Conservation (phyloP, 1,140 invertebrate species). For the Cotesia typhae region DNA sequence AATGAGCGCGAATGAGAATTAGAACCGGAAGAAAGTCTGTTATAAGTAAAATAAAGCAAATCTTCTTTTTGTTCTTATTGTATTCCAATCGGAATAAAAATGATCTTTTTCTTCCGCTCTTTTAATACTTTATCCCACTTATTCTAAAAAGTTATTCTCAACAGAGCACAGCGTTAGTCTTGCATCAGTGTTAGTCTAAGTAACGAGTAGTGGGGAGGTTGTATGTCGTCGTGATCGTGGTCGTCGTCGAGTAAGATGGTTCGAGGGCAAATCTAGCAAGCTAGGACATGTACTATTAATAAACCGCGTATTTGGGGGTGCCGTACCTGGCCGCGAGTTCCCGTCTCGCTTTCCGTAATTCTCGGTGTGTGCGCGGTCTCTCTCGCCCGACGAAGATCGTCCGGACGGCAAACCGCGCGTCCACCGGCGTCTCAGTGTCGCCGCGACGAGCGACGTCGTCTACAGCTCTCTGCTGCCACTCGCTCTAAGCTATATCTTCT, state of each 20-base stretch:
- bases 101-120: neutral
- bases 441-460: conserved; percentile 63
- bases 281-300: conserved; percentile 66
- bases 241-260: conserved; percentile 22
- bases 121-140: too few relatives aligned
- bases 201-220: neutral
- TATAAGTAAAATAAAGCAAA: neutral
- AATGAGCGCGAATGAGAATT: conserved; percentile 34
- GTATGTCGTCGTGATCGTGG: neutral
- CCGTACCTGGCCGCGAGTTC: conserved; percentile 61
- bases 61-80: neutral
- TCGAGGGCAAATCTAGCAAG: conserved; percentile 65
- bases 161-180: too few relatives aligned
- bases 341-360: conserved; percentile 25
- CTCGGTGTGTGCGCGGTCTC: conserved; percentile 19
- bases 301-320: conserved; percentile 61
- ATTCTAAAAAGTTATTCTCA: neutral
- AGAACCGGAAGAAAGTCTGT: conserved; percentile 12
- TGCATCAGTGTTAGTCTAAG: neutral
- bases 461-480: conserved; percentile 39
- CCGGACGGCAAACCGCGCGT: conserved; percentile 53
- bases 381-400: conserved; percentile 40
- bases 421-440: conserved; percentile 64
- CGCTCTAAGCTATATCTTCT: conserved; percentile 26
- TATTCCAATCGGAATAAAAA: neutral